Evolutionary conservation across 2,888 invertebrate genomes (phyloP), one percentile per base, ranked within the genome.

Genomic region (Agrochola lychnidis): DNA sequence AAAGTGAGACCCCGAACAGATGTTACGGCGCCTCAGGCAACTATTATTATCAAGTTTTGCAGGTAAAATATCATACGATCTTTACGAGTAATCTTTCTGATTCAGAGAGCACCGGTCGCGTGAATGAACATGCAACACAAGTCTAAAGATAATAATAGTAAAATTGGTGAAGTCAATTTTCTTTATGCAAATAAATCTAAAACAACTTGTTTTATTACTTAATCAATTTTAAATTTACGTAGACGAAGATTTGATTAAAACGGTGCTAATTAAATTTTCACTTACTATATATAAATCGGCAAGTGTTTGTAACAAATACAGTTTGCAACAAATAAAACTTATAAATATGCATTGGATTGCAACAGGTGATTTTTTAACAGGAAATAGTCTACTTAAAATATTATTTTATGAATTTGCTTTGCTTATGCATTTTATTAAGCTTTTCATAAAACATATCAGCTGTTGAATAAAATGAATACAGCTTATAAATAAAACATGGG

Each of bases 1-100:
- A 93, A 90, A 87, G 88, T 86, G 88, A 87, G 87, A 88, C 90
- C 90, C 88, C 84, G 86, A 94, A 94, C 96, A 96, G 96, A 93
- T 96, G 96, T 93, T 92, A 73, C 87, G 75, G 69, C 82, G 87
- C 88, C 84, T 84, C 83, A 82, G 83, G 87, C 87, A 66, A 82
- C 89, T 92, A 93, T 94, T 95, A 94, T 94, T 93, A 93, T 83
- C 76, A 79, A 82, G 79, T 85, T 83, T 87, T 70, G 76, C 95
- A 95, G 95, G 94, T 95, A 95, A 92, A 95, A 93, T 90, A 94
- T 91, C 90, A 83, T 90, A 90, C 91, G 91, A 92, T 91, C 83
- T 87, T 82, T 82, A 61, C 67, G 53, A 63, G 48, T 36, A 87
- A 88, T 86, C 81, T 83, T 86, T 87, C 82, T 82, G 70, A 84